phyloP scores from a whole-genome alignment of 2,888 invertebrate genomes.

The Eristalis arbustorum region DNA sequence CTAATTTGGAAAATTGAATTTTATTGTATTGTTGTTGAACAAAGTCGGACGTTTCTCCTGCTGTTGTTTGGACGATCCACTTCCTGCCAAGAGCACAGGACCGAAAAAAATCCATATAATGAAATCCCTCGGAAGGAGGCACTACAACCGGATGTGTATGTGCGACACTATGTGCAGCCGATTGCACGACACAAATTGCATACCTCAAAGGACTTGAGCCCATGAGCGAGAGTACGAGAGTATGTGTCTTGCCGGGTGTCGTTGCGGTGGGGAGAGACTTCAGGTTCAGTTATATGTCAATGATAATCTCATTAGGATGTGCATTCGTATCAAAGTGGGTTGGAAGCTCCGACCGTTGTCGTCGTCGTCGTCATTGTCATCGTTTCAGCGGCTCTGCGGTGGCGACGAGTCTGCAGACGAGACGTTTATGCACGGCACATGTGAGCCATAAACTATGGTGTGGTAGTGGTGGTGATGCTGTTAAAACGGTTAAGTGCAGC shows the following conservation, averaged over 20 bases:
- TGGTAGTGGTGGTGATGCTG: constrained; percentile 6
- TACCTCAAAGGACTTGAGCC: constrained; percentile 32
- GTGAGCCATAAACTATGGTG: constrained; percentile 43
- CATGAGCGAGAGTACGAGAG: not conserved
- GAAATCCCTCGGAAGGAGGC: not conserved
- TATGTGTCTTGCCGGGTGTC: constrained; percentile 2
- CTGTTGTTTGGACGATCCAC: constrained; percentile 31
- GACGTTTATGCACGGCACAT: constrained; percentile 21
- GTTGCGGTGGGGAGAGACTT: not conserved
- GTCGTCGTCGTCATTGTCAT: constrained; percentile 25
- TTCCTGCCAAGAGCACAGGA: constrained; percentile 12
- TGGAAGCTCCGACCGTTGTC: constrained; percentile 15
- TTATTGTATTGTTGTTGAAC: constrained; percentile 62
- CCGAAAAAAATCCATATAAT: not conserved
- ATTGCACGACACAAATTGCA: constrained; percentile 59
- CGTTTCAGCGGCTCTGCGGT: constrained; percentile 31
- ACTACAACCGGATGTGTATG: not conserved
- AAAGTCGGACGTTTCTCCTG: constrained; percentile 22
- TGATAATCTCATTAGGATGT: constrained; percentile 64
- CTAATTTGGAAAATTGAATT: constrained; percentile 65
- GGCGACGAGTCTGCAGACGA: constrained; percentile 42
- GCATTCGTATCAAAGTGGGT: constrained; percentile 34
- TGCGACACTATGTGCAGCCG: constrained; percentile 18
- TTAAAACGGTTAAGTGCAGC: constrained; percentile 31
- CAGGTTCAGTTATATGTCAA: constrained; percentile 60